These are phyloP conservation scores for Agrilus planipennis DNA, from an alignment of 1,140 invertebrate species.

Conservation along the genomic window DNA sequence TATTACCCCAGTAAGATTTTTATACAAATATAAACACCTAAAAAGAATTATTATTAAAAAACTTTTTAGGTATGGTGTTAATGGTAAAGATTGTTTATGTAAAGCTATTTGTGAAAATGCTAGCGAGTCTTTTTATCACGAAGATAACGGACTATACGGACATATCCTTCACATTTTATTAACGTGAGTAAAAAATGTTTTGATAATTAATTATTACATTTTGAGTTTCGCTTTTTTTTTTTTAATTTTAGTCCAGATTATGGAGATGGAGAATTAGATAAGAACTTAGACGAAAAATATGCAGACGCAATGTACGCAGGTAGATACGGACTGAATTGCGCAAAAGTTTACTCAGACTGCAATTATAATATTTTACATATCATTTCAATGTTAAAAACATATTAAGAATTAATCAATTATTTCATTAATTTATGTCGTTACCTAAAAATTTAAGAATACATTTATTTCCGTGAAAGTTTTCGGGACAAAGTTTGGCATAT, in stretches of 20 bases:
- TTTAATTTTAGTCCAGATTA: slow-evolving; percentile 23
- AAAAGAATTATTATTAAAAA: too few species aligned
- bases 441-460: too few species aligned
- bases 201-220: slow-evolving; percentile 3
- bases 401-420: too few species aligned
- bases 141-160: slow-evolving; percentile 46
- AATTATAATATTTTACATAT: slow-evolving; percentile 38
- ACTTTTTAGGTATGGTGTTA: slow-evolving; percentile 41
- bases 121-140: slow-evolving; percentile 45
- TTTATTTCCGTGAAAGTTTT: too few species aligned
- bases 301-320: slow-evolving; percentile 40
- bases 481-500: too few species aligned
- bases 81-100: slow-evolving; percentile 54
- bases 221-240: slow-evolving; percentile 2
- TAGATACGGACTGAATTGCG: slow-evolving; percentile 41
- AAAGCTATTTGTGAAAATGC: slow-evolving; percentile 63
- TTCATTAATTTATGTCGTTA: too few species aligned
- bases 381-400: slow-evolving; percentile 29
- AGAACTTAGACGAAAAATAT: slow-evolving; percentile 30
- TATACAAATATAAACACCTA: too few species aligned
- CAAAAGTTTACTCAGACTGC: slow-evolving; percentile 37
- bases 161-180: slow-evolving; percentile 55
- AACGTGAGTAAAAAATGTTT: slow-evolving; percentile 43
- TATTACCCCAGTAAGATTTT: too few species aligned
- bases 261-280: slow-evolving; percentile 18